Evolutionary conservation across 2,888 invertebrate genomes (phyloP), one percentile per base, ranked within the genome.

Genomic region (Limnephilus lunatus): DNA sequence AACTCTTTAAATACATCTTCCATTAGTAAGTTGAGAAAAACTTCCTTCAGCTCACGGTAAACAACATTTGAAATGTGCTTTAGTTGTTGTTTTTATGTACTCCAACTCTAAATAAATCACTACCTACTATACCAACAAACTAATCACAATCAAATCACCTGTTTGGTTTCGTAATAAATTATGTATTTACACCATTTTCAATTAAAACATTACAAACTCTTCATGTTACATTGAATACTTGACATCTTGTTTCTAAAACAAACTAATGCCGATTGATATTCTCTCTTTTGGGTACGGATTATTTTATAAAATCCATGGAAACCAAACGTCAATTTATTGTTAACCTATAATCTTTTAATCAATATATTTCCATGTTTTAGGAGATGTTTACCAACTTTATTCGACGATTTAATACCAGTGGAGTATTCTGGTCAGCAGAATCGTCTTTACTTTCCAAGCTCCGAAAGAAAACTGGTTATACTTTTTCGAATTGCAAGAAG

Each of bases 401-500:
- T 86, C 94, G 96, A 90, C 96, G 97, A 91, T 96, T 97, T 44
- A 97, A 97, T 94, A 96, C 96, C n/a, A 96, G 96, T 92, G 95
- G 95, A 11, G 93, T 95, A 90, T 95, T 96, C 48, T 96, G 96
- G 94, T 96, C 97, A 9, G 95, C 96, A 0, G 97, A 97, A 94
- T 98, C 98, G 94, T 97, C 98, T 48, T 96, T 97, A 15, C 95
- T 99, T 68, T 98, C 98, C 44, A 97, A 98, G 94, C 96, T 99
- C 32, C 96, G 99, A 32, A 99, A 99, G 95, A 98, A 98, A 94
- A 99, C 99, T 4, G 99, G 99, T 12, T 99, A 99, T 95, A 98
- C 99, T 12, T 98, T 99, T 95, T 96, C 98, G 25, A 99, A 99
- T 95, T 99, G 99, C 95, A 99, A 99, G 94, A 99, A 99, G 95